These are phyloP conservation scores for Luidia sarsii DNA, from an alignment of 53 echinoderm and acorn worm genomes.

Conservation along the genomic window DNA sequence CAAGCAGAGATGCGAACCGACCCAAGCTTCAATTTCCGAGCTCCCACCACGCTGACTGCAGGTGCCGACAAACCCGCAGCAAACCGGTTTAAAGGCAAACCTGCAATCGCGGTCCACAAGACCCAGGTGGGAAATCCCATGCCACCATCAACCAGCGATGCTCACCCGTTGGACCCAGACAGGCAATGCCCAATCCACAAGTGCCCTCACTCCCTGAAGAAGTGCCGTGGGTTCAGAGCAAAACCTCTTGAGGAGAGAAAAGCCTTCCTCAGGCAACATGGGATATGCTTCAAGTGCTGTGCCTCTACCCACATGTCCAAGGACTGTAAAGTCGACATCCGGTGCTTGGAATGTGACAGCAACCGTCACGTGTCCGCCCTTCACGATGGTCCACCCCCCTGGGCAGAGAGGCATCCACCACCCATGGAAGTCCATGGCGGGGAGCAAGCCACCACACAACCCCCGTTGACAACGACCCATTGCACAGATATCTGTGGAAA, in stretches of 20 bases:
- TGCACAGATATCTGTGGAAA: slow-evolving; percentile 41
- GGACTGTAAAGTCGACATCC: slow-evolving; percentile 2
- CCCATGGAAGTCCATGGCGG: slow-evolving; percentile 15
- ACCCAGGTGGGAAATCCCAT: not conserved
- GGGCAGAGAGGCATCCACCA: not conserved
- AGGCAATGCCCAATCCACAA: slow-evolving; percentile 48
- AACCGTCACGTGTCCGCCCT: slow-evolving; percentile 20
- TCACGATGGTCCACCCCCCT: slow-evolving; percentile 15
- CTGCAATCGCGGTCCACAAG: not conserved
- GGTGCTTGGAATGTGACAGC: slow-evolving; percentile 34
- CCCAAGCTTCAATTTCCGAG: slow-evolving; percentile 25
- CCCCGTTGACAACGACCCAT: not conserved
- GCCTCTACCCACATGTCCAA: slow-evolving; percentile 26
- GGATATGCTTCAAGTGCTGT: slow-evolving; percentile 47
- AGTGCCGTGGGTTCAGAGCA: slow-evolving; percentile 30
- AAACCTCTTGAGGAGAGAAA: slow-evolving; percentile 47
- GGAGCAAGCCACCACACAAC: slow-evolving; percentile 9
- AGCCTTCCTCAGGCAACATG: slow-evolving; percentile 25
- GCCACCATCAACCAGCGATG: not conserved
- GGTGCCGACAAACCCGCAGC: not conserved
- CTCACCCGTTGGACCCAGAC: slow-evolving; percentile 10
- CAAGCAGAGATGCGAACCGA: slow-evolving; percentile 23
- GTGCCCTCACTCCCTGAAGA: slow-evolving; percentile 41
- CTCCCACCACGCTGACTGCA: not conserved
- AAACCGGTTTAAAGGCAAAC: slow-evolving; percentile 23